Conservation (phyloP, 1,140 invertebrate species). For the Phymorhynchus buccinoides region DNA sequence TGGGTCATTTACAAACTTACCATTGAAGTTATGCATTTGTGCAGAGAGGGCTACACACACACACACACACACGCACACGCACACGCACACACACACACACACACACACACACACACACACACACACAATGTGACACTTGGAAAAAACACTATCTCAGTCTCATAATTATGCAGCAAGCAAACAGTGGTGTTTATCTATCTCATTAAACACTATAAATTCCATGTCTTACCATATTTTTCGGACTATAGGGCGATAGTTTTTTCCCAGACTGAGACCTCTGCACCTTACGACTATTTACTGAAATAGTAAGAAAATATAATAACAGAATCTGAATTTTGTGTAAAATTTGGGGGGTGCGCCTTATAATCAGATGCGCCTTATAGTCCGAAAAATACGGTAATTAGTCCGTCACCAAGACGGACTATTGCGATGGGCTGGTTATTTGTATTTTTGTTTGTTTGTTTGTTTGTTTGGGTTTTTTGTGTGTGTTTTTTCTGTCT, state of each 20-base stretch:
- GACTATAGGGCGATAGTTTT: too few relatives aligned
- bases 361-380: too few relatives aligned
- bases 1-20: background rate
- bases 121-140: too few relatives aligned
- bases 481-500: too few relatives aligned
- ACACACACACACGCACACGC: background rate
- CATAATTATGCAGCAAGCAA: background rate
- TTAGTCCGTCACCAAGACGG: too few relatives aligned
- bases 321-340: too few relatives aligned
- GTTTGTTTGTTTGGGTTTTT: too few relatives aligned
- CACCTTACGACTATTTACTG: background rate
- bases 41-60: background rate
- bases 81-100: constrained; percentile 17
- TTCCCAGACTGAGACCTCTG: background rate
- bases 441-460: too few relatives aligned
- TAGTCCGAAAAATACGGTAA: too few relatives aligned
- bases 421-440: too few relatives aligned
- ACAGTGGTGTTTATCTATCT: background rate
- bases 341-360: too few relatives aligned
- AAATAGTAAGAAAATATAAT: too few relatives aligned
- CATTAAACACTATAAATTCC: background rate
- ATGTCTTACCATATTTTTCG: background rate
- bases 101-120: constrained; percentile 8
- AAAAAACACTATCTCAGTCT: background rate
- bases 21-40: background rate